Evolutionary conservation across 37 sponge, comb jelly and placozoan genomes (phyloP).

Genomic region (Oscarella lobularis): DNA sequence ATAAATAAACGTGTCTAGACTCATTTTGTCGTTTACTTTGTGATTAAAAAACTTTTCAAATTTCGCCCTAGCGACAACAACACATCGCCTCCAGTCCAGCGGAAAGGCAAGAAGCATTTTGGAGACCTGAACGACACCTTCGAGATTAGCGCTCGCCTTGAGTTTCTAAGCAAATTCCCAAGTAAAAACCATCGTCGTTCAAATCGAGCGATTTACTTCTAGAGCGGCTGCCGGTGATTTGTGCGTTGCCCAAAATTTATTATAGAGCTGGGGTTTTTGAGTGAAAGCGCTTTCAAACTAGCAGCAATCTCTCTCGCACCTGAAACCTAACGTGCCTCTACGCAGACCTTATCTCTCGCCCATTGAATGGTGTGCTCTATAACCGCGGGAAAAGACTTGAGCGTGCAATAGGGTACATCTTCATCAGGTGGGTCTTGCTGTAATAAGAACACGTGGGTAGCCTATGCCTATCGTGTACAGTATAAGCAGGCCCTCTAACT

Average conservation of each 20-base stretch:
- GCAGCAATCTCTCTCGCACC: not conserved
- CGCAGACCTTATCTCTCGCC: conserved; percentile 81
- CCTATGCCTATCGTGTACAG: not conserved
- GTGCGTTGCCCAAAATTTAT: conserved; percentile 64
- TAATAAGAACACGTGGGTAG: not conserved
- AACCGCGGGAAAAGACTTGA: conserved; percentile 90
- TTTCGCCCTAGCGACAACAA: conserved; percentile 48
- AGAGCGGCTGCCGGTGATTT: conserved; percentile 23
- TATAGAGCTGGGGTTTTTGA: conserved; percentile 69
- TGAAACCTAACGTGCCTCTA: not conserved
- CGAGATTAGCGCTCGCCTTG: conserved; percentile 8
- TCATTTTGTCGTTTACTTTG: conserved; percentile 31
- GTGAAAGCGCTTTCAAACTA: conserved; percentile 64
- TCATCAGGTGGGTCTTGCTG: conserved; percentile 84
- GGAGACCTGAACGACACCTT: conserved; percentile 43
- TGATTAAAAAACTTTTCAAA: conserved; percentile 90
- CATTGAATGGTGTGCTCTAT: conserved; percentile 98
- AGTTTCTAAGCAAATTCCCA: conserved; percentile 6
- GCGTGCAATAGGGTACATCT: conserved; percentile 91
- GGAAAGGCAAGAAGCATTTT: conserved; percentile 45
- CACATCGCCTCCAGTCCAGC: conserved; percentile 40
- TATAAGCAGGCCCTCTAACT: conserved; percentile 11
- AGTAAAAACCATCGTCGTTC: not conserved
- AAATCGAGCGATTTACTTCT: conserved; percentile 17
- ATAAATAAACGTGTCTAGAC: not conserved